Evolutionary conservation across 2,888 invertebrate species (phyloP).

Genomic region (Ophion ventricosus): DNA sequence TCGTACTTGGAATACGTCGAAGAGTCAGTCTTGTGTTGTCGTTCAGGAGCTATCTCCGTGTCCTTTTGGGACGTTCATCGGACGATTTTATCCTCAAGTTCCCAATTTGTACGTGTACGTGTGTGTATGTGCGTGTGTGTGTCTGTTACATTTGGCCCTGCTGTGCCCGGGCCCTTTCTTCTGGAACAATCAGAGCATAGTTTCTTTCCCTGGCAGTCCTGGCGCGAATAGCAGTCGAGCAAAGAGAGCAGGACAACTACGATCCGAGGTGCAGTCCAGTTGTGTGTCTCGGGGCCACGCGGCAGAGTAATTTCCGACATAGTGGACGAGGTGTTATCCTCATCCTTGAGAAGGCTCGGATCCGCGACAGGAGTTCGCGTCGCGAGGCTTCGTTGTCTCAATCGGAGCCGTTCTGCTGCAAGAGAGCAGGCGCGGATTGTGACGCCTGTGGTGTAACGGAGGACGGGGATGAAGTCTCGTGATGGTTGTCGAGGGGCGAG

Average conservation of each 20-base stretch:
- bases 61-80: constrained; percentile 16
- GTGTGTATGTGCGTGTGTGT: not conserved
- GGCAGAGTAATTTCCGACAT: not conserved
- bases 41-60: constrained; percentile 35
- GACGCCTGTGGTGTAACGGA: constrained; percentile 85
- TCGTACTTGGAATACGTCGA: constrained; percentile 48
- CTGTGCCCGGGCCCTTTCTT: not conserved
- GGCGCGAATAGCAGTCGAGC: not conserved
- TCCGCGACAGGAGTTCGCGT: constrained; percentile 6
- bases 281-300: constrained; percentile 16
- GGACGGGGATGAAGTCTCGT: constrained; percentile 67
- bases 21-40: constrained; percentile 65
- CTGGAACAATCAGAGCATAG: not conserved
- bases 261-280: not conserved
- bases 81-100: constrained; percentile 25
- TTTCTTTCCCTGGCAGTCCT: not conserved
- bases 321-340: constrained; percentile 42
- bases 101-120: not conserved
- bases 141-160: not conserved
- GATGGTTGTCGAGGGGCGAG: constrained; percentile 76
- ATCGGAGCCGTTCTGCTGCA: constrained; percentile 93
- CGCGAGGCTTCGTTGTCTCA: constrained; percentile 80
- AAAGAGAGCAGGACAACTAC: not conserved
- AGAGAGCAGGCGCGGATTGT: constrained; percentile 87
- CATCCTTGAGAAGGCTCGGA: constrained; percentile 2